Base-by-base conservation (phyloP, 2,888 invertebrate genomes). In the Blastobasis adustella region DNA sequence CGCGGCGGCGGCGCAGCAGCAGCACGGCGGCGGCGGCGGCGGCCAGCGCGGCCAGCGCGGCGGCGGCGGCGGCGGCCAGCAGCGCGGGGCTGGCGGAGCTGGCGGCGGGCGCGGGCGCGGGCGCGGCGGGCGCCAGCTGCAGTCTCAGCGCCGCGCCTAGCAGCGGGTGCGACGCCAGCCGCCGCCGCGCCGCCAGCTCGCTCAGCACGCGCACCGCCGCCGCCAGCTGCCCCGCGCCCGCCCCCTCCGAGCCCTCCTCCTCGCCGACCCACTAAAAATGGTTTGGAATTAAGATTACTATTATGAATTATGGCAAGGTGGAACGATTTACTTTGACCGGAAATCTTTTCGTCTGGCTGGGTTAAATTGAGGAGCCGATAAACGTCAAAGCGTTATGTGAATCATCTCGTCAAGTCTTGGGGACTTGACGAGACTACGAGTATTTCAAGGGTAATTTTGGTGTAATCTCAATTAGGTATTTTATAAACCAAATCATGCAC, bases 11-110 rank as follows among this genome's bases (percentile, higher is more conserved):
- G 7, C 73, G 68, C 6, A 74, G 72, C 54, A 71, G 6, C 49
- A 62, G 48, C 45, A 71, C 52, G 52, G 56, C 57, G 0, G 59
- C 88, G 67, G 81, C 90, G 56, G 82, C 86, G 45, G 82, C 89
- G 6, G 64, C 70, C 49, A 63, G 58, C 51, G 66, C 56, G 52
- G 65, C 54, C 51, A 61, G 56, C 49, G 66, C 56, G 40, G 67
- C 61, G 36, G 60, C 56, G 42, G 62, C 46, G 57, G 50, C 39
- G 10, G 10, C 39, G 54, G 66, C 60, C 39, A 54, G 65, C 60
- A 63, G 58, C 54, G 65, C 64, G 51, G 64, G 67, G 57, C 65
- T 60, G 50, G 64, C 9, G 94, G 93, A 78, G 94, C 94, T 10
- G 93, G 93, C 94, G 76, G 58, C 62, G 40, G 61, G 58, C 5